A percentile compares a stretch with the other conserved stretches of the same genome.
Conservation (phyloP, 1,140 invertebrate species). For the Bombus soroeensis region DNA sequence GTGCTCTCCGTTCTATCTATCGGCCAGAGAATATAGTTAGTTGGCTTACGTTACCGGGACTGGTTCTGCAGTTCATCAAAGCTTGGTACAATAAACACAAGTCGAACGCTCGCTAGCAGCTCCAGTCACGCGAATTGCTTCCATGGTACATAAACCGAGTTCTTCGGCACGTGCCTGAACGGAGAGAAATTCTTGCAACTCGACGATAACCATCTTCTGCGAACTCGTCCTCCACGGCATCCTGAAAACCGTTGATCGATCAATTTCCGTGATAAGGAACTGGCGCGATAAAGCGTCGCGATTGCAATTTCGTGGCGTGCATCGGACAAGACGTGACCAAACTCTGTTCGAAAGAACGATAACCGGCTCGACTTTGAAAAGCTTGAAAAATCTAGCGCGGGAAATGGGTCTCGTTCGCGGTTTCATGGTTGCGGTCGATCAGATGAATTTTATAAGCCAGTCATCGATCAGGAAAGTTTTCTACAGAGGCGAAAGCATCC, state of each 20-base stretch:
- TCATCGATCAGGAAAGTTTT: too few relatives aligned
- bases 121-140: conserved; percentile 6
- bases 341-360: neutral
- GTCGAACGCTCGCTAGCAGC: conserved; percentile 25
- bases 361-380: neutral
- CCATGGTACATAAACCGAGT: neutral
- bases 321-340: too few relatives aligned
- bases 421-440: neutral
- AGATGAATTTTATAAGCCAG: neutral
- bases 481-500: too few relatives aligned
- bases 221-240: too few relatives aligned
- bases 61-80: conserved; percentile 59
- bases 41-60: neutral
- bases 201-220: neutral
- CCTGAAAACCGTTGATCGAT: neutral
- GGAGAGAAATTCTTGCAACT: neutral
- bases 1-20: neutral
- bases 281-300: neutral
- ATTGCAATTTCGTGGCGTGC: too few relatives aligned
- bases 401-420: neutral
- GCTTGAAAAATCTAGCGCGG: neutral
- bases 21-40: neutral
- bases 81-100: conserved; percentile 62
- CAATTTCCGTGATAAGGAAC: neutral
- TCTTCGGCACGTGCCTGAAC: neutral